A percentile compares a stretch with the other conserved stretches of the same genome.
Evolutionary conservation across 2,113 vertebrate genomes (phyloP).

Genomic region (Phrynosoma platyrhinos): DNA sequence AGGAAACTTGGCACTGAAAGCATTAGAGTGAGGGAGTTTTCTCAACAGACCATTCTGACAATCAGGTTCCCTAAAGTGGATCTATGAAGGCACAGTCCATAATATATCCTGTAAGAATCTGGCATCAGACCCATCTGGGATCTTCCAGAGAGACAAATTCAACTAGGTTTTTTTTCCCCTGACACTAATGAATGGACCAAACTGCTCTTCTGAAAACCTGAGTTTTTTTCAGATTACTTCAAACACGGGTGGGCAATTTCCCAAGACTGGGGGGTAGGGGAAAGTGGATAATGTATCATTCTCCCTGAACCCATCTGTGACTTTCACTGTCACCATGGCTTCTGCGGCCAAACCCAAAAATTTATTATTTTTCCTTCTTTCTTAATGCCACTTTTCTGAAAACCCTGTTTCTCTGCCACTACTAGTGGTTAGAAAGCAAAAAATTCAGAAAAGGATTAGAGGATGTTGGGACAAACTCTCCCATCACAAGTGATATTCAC

Average conservation of each 20-base stretch:
- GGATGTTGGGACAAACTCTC: too few relatives aligned
- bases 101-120: background rate
- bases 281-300: too few relatives aligned
- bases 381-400: too few relatives aligned
- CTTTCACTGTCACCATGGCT: too few relatives aligned
- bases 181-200: background rate
- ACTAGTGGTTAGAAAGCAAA: too few relatives aligned
- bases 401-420: too few relatives aligned
- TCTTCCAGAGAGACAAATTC: background rate
- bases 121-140: background rate
- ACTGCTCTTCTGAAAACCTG: background rate
- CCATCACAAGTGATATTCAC: too few relatives aligned
- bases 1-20: constrained; percentile 4
- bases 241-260: background rate
- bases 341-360: too few relatives aligned
- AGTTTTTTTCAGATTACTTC: background rate
- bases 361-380: too few relatives aligned
- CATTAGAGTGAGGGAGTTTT: background rate
- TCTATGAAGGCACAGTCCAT: background rate
- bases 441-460: too few relatives aligned
- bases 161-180: background rate
- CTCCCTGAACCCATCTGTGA: too few relatives aligned
- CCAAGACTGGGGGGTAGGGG: too few relatives aligned
- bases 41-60: background rate
- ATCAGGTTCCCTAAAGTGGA: background rate